Evolutionary conservation across 2,888 invertebrate species (phyloP), one percentile per base, ranked within the genome.

Genomic region (Chirona hameri): DNA sequence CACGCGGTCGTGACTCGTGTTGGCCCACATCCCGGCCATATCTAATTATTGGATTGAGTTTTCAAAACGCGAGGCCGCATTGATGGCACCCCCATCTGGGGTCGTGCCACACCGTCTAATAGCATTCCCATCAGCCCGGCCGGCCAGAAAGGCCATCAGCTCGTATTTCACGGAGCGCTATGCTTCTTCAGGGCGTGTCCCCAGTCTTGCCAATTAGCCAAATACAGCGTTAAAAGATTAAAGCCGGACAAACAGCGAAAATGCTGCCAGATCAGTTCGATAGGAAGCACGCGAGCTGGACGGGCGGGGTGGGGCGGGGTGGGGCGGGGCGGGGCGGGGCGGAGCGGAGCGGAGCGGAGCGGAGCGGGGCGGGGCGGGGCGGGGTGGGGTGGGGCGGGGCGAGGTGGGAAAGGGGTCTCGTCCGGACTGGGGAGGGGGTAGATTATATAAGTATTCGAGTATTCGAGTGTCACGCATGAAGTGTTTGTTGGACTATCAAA

Each of bases 181-280:
- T 39, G 69, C 76, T 76, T 27, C 76, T 76, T 76, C 76, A 76
- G 76, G 76, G 76, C 76, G 76, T 76, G 76, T 27, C 76, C 39
- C 72, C 76, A 24, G 76, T 31, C 76, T 39, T 39, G 15, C 76
- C 76, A 76, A 76, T 76, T 76, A 76, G 76, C 76, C 76, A 76
- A 76, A 76, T 76, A 76, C 76, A 39, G 39, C 76, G 76, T 76
- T 76, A 76, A 76, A 76, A 76, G 76, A 76, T 76, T 76, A 76
- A 76, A 76, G 9, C 39, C 39, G 76, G 76, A 76, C 76, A 76
- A 76, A 76, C 76, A 76, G 29, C 72, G 76, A 39, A 15, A 76
- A 76, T 24, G 29, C 27, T 24, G 39, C 9, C 15, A 76, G 76
- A 76, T 76, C 39, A 1, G 76, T 76, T 76, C 76, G 76, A 76